Evolutionary conservation across 2,888 invertebrate species (phyloP).

Genomic region (Platycheirus rosarum): DNA sequence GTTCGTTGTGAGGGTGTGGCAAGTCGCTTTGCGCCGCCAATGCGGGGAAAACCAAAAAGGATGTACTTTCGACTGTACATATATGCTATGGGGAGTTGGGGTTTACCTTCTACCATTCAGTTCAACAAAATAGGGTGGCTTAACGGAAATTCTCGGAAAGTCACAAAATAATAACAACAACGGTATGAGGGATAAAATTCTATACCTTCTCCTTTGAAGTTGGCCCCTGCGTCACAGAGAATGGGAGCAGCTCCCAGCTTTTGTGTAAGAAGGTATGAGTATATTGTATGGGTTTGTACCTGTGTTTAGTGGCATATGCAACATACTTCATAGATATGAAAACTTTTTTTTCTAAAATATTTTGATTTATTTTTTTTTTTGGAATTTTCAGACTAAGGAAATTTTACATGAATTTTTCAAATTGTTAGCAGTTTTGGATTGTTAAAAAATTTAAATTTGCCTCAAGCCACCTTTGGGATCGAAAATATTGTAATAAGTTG

Average conservation of each 20-base stretch:
- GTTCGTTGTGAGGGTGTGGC: constrained; percentile 60
- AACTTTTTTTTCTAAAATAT: constrained; percentile 38
- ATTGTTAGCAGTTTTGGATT: constrained; percentile 32
- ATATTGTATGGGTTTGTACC: not conserved
- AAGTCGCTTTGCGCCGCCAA: constrained; percentile 36
- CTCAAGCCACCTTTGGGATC: no score
- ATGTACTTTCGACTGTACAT: not conserved
- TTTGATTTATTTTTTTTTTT: constrained; percentile 70
- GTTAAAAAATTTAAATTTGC: no score
- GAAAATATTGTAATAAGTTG: no score
- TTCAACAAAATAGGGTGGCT: constrained; percentile 53
- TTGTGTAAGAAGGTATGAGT: not conserved
- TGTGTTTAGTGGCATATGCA: constrained; percentile 44
- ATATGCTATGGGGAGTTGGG: constrained; percentile 7
- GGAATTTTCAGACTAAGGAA: constrained; percentile 51
- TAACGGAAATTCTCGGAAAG: constrained; percentile 61
- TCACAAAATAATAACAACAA: constrained; percentile 31
- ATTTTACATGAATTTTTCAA: constrained; percentile 59
- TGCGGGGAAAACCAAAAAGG: constrained; percentile 22
- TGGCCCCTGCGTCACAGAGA: constrained; percentile 29
- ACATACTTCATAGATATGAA: constrained; percentile 54
- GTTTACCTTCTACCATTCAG: constrained; percentile 18
- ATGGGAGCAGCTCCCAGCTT: not conserved
- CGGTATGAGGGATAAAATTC: constrained; percentile 30
- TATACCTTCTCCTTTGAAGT: constrained; percentile 57